Percentiles rank a stretch among this genome's conserved stretches.
These are phyloP conservation scores for Chrysolina oricalcia DNA, from an alignment of 2,888 invertebrate species.

Conservation along the genomic window DNA sequence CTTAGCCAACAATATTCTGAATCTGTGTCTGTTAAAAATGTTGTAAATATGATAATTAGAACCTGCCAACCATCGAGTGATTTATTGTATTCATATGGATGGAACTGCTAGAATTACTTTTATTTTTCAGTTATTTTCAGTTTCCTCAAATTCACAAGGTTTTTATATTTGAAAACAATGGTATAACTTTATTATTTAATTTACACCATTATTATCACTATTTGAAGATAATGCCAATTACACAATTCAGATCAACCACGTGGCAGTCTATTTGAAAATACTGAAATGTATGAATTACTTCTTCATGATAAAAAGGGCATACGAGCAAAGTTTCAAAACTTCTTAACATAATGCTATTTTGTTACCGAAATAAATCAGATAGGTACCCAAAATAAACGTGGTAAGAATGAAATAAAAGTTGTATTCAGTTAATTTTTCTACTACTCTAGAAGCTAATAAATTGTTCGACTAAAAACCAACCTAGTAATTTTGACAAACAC, in stretches of 20 bases:
- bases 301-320: not conserved
- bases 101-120: too few relatives aligned
- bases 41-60: too few relatives aligned
- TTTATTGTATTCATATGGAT: too few relatives aligned
- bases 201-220: too few relatives aligned
- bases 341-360: not conserved
- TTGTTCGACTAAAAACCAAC: conserved; percentile 36
- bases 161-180: too few relatives aligned
- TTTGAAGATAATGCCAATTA: not conserved
- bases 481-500: conserved; percentile 55
- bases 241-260: not conserved
- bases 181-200: too few relatives aligned
- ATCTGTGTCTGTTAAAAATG: too few relatives aligned
- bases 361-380: not conserved
- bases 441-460: conserved; percentile 54
- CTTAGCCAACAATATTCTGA: too few relatives aligned
- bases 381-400: not conserved
- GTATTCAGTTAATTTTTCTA: conserved; percentile 36
- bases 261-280: too few relatives aligned
- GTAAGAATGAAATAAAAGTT: conserved; percentile 10
- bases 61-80: too few relatives aligned
- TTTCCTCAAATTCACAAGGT: not conserved
- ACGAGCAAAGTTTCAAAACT: not conserved
- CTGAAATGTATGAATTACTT: not conserved
- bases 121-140: not conserved